phyloP scores from a whole-genome alignment of 2,888 invertebrate genomes.

The Cosmia trapezina region DNA sequence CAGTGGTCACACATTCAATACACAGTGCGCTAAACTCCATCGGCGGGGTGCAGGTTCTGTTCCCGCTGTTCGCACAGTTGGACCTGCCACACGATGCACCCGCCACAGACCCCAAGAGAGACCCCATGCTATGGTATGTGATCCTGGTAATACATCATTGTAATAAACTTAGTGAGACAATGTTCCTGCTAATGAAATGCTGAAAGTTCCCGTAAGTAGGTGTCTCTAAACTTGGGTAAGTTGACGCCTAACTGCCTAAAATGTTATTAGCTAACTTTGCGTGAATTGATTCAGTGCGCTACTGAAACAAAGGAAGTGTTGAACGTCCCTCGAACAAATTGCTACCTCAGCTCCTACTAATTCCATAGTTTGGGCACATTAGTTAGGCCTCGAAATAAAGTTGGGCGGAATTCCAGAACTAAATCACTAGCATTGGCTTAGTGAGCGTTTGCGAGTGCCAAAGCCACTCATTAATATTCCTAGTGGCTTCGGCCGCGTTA shows the following conservation, averaged over 20 bases:
- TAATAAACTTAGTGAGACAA: slow-evolving; percentile 13
- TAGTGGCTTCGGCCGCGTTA: slow-evolving; percentile 75
- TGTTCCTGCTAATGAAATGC: slow-evolving; percentile 23
- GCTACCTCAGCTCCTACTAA: slow-evolving; percentile 34
- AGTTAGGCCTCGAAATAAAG: slow-evolving; percentile 64
- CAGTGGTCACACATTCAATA: slow-evolving; percentile 99
- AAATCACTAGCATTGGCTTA: slow-evolving; percentile 63
- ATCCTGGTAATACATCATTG: slow-evolving; percentile 16
- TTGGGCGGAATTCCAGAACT: slow-evolving; percentile 59
- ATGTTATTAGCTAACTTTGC: slow-evolving; percentile 61
- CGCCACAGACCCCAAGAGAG: slow-evolving; percentile 95
- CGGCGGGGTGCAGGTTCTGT: slow-evolving; percentile 99
- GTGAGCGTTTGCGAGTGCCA: slow-evolving; percentile 66
- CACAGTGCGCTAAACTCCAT: slow-evolving; percentile 99
- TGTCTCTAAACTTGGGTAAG: slow-evolving; percentile 35
- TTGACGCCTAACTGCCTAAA: slow-evolving; percentile 46
- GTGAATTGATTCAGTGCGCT: slow-evolving; percentile 52
- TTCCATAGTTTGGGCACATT: slow-evolving; percentile 54
- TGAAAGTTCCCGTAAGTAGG: slow-evolving; percentile 43
- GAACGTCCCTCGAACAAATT: slow-evolving; percentile 48
- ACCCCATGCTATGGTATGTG: slow-evolving; percentile 96
- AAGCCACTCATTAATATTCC: slow-evolving; percentile 82
- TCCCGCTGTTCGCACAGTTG: slow-evolving; percentile 99
- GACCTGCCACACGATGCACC: slow-evolving; percentile 97
- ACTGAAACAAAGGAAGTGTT: slow-evolving; percentile 50